Base-by-base conservation (phyloP, 2,797 vertebrate species). In the Parambassis ranga region DNA sequence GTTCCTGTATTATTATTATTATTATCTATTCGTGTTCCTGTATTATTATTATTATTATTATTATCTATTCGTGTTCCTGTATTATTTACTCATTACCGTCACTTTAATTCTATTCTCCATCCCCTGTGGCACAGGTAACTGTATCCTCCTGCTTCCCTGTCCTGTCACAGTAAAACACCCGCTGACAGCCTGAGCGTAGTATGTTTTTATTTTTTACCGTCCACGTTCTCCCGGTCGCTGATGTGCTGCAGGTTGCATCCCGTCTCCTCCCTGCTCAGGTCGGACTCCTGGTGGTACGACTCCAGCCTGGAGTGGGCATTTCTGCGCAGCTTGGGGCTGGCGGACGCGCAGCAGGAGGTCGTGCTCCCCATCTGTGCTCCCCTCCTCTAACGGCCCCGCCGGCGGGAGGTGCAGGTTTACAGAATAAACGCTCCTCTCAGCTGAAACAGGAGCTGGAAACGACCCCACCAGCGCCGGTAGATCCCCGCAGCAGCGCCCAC, bases 231-330 rank as follows among this genome's bases (percentile, higher is more conserved):
- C 41, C 95, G 65, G 90, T 96, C 95, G 87, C 95, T 96, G 93
- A 95, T 96, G 92, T 96, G 95, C 92, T 96, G 95, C 83, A 96
- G 92, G 89, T 93, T 94, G 84, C 94, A 93, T 22, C 90, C 93
- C 10, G 94, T 95, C 83, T 95, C 94, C 79, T 94, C 94, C 50
- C 93, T 85, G 90, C 94, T 95, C 73, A 94, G 91, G 43, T 95
- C 95, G 33, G 93, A 85, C 69, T 96, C 94, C 42, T 92, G 93
- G 27, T 91, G 93, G 89, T 93, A 94, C n/a, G 94, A 93, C 86
- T 95, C 94, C 82, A 95, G 91, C 22, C 94, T 86, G n/a, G 94
- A 93, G 83, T 96, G 95, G 7, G 91, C 89, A 84, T 95, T 94
- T 73, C 94, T 91, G 67, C 94, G 87, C 75, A 94, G 92, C 87